Percentiles rank a stretch among this genome's conserved stretches.
phyloP scores from a whole-genome alignment of 1,140 invertebrate species.

The Drosophila pruinosa region DNA sequence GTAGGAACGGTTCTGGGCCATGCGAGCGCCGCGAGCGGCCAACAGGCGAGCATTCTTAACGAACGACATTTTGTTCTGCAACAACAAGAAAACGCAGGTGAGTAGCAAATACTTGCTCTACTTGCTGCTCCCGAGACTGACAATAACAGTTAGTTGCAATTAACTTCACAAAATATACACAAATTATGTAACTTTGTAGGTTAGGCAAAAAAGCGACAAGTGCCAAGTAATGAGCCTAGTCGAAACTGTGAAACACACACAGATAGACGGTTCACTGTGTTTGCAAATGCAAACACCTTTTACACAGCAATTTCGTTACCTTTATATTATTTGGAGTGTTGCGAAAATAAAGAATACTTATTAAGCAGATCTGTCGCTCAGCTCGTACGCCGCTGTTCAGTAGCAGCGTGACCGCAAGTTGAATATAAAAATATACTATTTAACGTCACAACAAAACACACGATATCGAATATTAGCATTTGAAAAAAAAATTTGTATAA shows the following conservation, averaged over 20 bases:
- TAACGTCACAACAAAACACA: background rate
- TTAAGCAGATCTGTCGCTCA: conserved; percentile 31
- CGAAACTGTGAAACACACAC: background rate
- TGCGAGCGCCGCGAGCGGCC: conserved; percentile 67
- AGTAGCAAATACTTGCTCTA: background rate
- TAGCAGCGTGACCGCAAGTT: too few species aligned
- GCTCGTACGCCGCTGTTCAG: conserved; percentile 39
- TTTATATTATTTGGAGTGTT: conserved; percentile 43
- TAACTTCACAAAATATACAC: conserved; percentile 22
- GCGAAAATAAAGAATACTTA: conserved; percentile 50
- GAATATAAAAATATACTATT: background rate
- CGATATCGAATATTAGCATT: too few species aligned
- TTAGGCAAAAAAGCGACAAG: conserved; percentile 47
- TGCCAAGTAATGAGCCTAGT: background rate
- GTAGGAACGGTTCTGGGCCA: conserved; percentile 84
- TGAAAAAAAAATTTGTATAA: too few species aligned
- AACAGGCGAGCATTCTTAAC: conserved; percentile 80
- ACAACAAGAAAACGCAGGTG: background rate
- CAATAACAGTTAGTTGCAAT: conserved; percentile 2
- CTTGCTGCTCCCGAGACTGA: background rate
- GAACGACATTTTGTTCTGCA: conserved; percentile 80
- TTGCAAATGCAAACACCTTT: background rate
- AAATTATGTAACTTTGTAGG: conserved; percentile 83
- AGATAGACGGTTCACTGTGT: background rate
- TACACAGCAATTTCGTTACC: conserved; percentile 2